Base-by-base conservation (phyloP, 2,888 invertebrate genomes). In the Tuta absoluta region DNA sequence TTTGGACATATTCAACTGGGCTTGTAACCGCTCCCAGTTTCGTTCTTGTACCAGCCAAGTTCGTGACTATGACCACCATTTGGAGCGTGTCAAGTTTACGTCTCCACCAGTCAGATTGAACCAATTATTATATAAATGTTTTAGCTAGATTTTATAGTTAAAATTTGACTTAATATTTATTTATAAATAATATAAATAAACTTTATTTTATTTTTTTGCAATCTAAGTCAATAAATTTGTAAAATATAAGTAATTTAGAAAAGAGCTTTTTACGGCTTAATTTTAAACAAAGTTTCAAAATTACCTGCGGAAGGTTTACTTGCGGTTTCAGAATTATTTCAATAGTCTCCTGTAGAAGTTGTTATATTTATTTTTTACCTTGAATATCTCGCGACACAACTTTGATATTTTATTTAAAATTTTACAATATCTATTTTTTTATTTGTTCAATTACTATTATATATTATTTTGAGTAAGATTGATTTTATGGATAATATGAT, bases 11-110 rank as follows among this genome's bases (percentile, higher is more conserved):
- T 37, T 41, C 3, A 12, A 12, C 21, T 60, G 41, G 51, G 17
- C 28, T 5, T 5, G 28, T 28, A 28, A 28, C 48, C 59, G 65
- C 69, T 64, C n/a, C 4, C 63, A 70, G 71, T 69, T 73, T 66
- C 19, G 72, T 48, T 74, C 81, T 81, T 80, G 71, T 63, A 67
- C 75, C 75, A 53, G 23, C 24, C 48, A 24, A 64, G 69, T 69
- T 87, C 85, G 87, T 86, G 86, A 85, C 85, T 80, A 66, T 69
- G 73, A 67, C 74, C 80, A 78, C 78, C 79, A 83, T 80, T 75
- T 75, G 73, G 79, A 83, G 77, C 83, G 74, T 77, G 81, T 79
- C 78, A 81, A 84, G 81, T 83, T 84, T 80, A 80, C 75, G 77
- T 80, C 75, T 70, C 73, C 71, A 76, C 80, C 73, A 73, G 76